Evolutionary conservation across 2,797 vertebrate genomes (phyloP).

Genomic region (Phylloscopus collybita): DNA sequence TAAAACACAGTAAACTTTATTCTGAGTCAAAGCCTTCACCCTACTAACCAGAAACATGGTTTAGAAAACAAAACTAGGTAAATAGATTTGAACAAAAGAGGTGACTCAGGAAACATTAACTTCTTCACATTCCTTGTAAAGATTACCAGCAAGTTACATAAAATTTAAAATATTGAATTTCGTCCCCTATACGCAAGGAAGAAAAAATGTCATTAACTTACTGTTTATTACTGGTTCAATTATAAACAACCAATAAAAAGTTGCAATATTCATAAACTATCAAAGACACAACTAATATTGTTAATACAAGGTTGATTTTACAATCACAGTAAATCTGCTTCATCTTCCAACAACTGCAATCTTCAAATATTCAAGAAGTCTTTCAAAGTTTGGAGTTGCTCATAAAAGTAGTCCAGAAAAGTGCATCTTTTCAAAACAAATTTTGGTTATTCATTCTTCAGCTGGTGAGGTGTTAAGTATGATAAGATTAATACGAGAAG

Average conservation of each 20-base stretch:
- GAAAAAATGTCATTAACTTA: slow-evolving; percentile 51
- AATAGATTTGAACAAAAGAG: slow-evolving; percentile 6
- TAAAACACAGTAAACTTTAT: not conserved
- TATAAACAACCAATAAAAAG: slow-evolving; percentile 60
- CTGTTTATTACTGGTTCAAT: slow-evolving; percentile 43
- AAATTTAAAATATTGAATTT: slow-evolving; percentile 65
- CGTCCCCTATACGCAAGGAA: not conserved
- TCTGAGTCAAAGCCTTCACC: not conserved
- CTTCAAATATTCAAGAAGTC: not conserved
- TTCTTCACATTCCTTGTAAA: slow-evolving; percentile 27
- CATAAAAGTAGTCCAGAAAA: slow-evolving; percentile 14
- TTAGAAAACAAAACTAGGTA: not conserved
- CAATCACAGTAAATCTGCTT: slow-evolving; percentile 28
- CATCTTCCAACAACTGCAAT: slow-evolving; percentile 20
- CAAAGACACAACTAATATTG: slow-evolving; percentile 38
- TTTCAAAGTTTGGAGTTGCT: slow-evolving; percentile 15
- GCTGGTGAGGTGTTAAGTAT: not conserved
- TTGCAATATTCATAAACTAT: slow-evolving; percentile 53
- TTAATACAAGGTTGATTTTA: slow-evolving; percentile 33
- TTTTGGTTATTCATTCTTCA: not conserved
- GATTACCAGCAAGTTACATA: slow-evolving; percentile 55
- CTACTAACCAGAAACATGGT: not conserved
- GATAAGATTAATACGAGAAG: not conserved
- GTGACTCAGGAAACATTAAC: not conserved
- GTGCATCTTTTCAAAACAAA: not conserved